These are phyloP conservation scores for Pedetes capensis DNA, from an alignment of 2,113 vertebrate genomes.

Conservation along the genomic window DNA sequence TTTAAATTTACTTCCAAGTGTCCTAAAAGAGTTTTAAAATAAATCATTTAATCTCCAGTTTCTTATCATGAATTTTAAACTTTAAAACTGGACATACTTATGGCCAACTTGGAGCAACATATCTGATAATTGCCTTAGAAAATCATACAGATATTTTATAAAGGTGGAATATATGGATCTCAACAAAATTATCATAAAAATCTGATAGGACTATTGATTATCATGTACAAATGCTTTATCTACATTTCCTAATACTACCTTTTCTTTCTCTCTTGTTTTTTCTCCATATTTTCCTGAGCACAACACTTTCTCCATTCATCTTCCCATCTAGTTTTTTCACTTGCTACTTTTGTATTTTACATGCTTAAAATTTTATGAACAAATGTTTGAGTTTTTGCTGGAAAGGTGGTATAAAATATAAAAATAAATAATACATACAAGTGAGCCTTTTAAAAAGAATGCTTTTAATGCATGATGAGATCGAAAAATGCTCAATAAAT, in stretches of 20 bases:
- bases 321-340: neutral
- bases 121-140: neutral
- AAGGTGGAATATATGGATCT: neutral
- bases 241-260: neutral
- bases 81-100: neutral
- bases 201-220: neutral
- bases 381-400: neutral
- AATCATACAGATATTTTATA: neutral
- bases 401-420: conserved; percentile 3
- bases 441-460: neutral
- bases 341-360: neutral
- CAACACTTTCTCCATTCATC: neutral
- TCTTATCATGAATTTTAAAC: neutral
- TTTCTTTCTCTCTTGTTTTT: neutral
- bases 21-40: too few species aligned
- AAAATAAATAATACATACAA: conserved; percentile 37
- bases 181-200: neutral
- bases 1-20: too few species aligned
- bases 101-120: neutral
- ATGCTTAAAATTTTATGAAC: conserved; percentile 36
- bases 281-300: neutral
- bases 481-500: conserved; percentile 37
- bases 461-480: neutral
- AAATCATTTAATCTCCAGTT: neutral
- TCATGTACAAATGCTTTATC: neutral